phyloP scores from a whole-genome alignment of 1,140 invertebrate genomes.

The Drosophila pachea region DNA sequence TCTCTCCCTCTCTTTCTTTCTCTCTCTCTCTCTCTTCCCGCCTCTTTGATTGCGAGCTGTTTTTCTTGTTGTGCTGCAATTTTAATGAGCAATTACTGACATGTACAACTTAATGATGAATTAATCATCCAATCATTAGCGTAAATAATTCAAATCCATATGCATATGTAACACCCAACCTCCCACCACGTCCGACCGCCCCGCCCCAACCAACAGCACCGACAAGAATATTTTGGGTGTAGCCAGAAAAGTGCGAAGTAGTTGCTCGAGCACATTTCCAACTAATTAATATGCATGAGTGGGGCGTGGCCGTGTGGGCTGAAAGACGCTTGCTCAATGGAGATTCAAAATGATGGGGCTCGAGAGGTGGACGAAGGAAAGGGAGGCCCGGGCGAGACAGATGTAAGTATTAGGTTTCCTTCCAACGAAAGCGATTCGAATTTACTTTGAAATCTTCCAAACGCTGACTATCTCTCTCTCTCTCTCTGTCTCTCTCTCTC shows the following conservation, averaged over 20 bases:
- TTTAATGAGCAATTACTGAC: constrained; percentile 67
- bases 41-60: constrained; percentile 15
- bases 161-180: constrained; percentile 35
- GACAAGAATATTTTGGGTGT: constrained; percentile 22
- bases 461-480: no score
- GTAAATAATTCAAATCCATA: constrained; percentile 56
- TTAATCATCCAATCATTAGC: constrained; percentile 65
- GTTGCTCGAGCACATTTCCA: constrained; percentile 34
- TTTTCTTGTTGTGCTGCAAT: constrained; percentile 47
- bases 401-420: no score
- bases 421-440: no score
- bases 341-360: not conserved
- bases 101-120: constrained; percentile 59
- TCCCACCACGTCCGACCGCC: not conserved
- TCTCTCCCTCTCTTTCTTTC: not conserved
- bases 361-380: not conserved
- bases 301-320: constrained; percentile 39
- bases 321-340: not conserved
- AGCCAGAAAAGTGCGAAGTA: constrained; percentile 7
- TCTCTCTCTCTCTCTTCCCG: not conserved
- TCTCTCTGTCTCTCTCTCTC: no score
- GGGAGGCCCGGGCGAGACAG: not conserved
- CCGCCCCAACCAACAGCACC: constrained; percentile 6
- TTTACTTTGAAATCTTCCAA: no score
- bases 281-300: constrained; percentile 68